Evolutionary conservation across 2,888 invertebrate genomes (phyloP).

Genomic region (Troides oblongomaculatus): DNA sequence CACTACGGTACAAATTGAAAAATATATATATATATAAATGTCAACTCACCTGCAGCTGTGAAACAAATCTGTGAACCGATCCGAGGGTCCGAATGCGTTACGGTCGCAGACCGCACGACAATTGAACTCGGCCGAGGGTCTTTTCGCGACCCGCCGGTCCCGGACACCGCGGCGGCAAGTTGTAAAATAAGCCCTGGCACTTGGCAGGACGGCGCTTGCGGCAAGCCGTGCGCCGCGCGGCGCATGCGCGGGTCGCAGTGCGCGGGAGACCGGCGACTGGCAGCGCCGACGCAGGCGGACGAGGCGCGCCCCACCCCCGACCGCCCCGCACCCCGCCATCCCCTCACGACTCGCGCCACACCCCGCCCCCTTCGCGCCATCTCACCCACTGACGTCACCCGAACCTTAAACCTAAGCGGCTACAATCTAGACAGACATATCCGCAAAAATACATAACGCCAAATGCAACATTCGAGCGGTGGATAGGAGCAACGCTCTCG

Average conservation of each 20-base stretch:
- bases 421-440: constrained; percentile 18
- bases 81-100: constrained; percentile 34
- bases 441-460: constrained; percentile 10
- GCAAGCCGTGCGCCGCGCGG: constrained; percentile 18
- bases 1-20: not conserved
- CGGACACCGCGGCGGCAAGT: constrained; percentile 42
- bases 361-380: constrained; percentile 52
- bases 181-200: constrained; percentile 33
- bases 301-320: constrained; percentile 52
- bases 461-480: constrained; percentile 16
- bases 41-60: constrained; percentile 50
- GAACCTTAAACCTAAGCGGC: no score
- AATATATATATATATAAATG: constrained; percentile 25
- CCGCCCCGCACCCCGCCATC: constrained; percentile 42
- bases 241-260: constrained; percentile 58
- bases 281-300: constrained; percentile 54
- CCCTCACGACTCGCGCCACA: constrained; percentile 41
- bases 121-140: constrained; percentile 42
- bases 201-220: constrained; percentile 38
- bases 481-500: not conserved
- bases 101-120: constrained; percentile 47
- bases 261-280: constrained; percentile 56
- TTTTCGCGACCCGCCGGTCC: constrained; percentile 33
- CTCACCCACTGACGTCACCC: constrained; percentile 35
- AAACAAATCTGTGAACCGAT: constrained; percentile 33